Evolutionary conservation across 2,113 vertebrate genomes (phyloP), one percentile per base, ranked within the genome.

Genomic region (Microtus richardsoni): DNA sequence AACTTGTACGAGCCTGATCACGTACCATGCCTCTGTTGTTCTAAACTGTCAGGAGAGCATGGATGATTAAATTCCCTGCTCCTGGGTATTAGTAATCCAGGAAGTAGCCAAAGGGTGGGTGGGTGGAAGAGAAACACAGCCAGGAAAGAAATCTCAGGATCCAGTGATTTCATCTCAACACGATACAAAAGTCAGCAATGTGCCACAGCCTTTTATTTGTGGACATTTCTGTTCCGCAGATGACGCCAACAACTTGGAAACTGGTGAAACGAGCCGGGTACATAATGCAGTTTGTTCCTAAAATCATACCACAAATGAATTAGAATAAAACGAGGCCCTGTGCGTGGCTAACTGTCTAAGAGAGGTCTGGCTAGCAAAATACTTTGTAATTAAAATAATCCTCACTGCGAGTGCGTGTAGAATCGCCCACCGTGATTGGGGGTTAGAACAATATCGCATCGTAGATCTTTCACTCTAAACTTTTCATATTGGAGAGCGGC

Each of bases 61-160:
- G 17, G 66, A 58, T 89, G 73, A 87, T 95, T 90, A 54, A 64
- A 13, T 84, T 64, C 58, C 41, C 73, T 82, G 1, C n/a, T 85
- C 80, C 85, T 44, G 44, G 28, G n/a, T 86, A 11, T 52, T 96
- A 77, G 74, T 93, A 84, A 82, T 94, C 58, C 47, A 71, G 90
- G 47, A 95, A 92, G 91, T 66, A 68, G n/a, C 88, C 54, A 36
- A 39, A 78, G 73, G 64, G 64, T 93, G 58, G 26, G 64, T 62
- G 12, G 58, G 26, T 26, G 49, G 68, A 88, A 86, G 54, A 95
- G 49, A 91, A 54, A 82, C 62, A 26, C 13, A 86, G 33, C 52
- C 52, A 62, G 66, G 73, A 84, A 78, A 85, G 33, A 70, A 82
- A 78, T 79, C 88, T 86, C 82, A 49, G 80, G 24, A 44, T 58